A percentile compares a stretch with the other conserved stretches of the same genome.
Evolutionary conservation across 2,113 vertebrate species (phyloP).

Genomic region (Colistium nudipinnis): DNA sequence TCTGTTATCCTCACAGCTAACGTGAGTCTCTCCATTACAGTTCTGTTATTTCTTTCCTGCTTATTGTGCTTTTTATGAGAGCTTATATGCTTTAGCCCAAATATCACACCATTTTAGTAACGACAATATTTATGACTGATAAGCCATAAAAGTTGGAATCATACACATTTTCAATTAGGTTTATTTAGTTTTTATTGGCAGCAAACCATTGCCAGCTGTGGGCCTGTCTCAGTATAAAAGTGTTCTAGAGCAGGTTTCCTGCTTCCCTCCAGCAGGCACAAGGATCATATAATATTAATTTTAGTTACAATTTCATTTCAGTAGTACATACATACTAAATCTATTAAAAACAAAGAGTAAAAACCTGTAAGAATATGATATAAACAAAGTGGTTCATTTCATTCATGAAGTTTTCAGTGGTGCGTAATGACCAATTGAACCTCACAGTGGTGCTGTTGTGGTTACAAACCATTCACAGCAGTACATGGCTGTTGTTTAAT

Average conservation of each 20-base stretch:
- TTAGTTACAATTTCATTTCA: too few relatives aligned
- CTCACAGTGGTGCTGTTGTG: not conserved
- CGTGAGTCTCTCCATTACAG: not conserved
- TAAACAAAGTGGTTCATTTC: not conserved
- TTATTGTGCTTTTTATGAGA: not conserved
- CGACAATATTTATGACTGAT: not conserved
- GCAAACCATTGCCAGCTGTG: too few relatives aligned
- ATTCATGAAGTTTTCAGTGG: not conserved
- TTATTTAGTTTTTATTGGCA: too few relatives aligned
- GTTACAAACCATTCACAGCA: not conserved
- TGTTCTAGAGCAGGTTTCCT: too few relatives aligned
- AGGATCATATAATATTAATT: too few relatives aligned
- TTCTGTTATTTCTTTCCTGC: not conserved
- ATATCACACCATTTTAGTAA: not conserved
- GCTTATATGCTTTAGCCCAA: not conserved
- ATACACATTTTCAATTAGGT: too few relatives aligned
- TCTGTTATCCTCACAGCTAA: conserved; percentile 14
- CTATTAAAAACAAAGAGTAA: too few relatives aligned
- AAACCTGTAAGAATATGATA: not conserved
- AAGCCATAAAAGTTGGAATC: not conserved
- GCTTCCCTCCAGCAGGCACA: too few relatives aligned
- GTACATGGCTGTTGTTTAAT: not conserved
- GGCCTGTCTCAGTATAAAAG: too few relatives aligned
- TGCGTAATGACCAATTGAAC: not conserved
- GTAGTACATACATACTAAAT: too few relatives aligned